These are phyloP conservation scores for Cydia amplana DNA, from an alignment of 1,140 invertebrate species.

Conservation along the genomic window DNA sequence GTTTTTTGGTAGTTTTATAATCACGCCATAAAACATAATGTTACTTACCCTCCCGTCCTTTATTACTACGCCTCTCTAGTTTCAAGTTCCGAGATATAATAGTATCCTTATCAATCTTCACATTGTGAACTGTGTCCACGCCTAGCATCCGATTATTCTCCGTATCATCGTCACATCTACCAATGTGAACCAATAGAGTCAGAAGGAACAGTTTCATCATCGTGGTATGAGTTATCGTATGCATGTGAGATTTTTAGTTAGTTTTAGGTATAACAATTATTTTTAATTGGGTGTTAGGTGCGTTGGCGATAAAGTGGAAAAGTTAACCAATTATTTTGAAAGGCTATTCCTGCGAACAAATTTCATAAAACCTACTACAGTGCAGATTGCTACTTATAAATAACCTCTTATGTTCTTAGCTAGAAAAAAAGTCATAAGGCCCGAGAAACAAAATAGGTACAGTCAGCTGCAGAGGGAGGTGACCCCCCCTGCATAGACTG, in stretches of 20 bases:
- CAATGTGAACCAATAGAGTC: neutral
- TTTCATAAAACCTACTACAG: too few relatives aligned
- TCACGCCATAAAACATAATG: neutral
- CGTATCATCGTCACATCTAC: neutral
- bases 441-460: too few relatives aligned
- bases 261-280: neutral
- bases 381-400: too few relatives aligned
- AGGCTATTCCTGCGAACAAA: too few relatives aligned
- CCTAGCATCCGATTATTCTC: conserved; percentile 46
- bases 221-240: too few relatives aligned
- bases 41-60: conserved; percentile 43
- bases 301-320: neutral
- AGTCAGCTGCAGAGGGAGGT: too few relatives aligned
- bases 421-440: too few relatives aligned
- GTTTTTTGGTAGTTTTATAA: too few relatives aligned
- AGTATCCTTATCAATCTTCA: conserved; percentile 59
- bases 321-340: neutral
- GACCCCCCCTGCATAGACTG: too few relatives aligned
- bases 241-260: neutral
- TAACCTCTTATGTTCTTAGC: too few relatives aligned
- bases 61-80: conserved; percentile 41
- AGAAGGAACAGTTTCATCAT: neutral
- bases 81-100: conserved; percentile 60
- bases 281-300: neutral
- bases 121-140: conserved; percentile 47